Evolutionary conservation across 1,140 invertebrate genomes (phyloP), one percentile per base, ranked within the genome.

Genomic region (Neocloeon triangulifer): DNA sequence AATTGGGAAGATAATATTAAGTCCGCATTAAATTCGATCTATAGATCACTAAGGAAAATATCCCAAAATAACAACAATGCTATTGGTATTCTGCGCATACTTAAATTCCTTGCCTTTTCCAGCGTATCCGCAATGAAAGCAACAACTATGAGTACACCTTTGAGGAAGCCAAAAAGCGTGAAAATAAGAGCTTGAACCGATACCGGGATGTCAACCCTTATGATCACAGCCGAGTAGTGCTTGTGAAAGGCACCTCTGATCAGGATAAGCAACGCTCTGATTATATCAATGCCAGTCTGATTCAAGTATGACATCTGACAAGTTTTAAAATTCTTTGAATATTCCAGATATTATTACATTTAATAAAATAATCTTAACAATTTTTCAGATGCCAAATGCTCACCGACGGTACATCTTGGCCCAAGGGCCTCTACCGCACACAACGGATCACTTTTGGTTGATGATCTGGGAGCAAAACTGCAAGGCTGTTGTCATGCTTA

Each of bases 381-480:
- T 36, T 43, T 48, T 55, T 10, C 39, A 78, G 68, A 62, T 91
- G 42, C 69, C 76, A 34, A 59, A 67, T 39, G 86, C 85, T 27
- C 61, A 73, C 41, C 66, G 88, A 43, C 67, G 74, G 48, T 96
- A 96, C 48, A 95, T 96, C 43, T 56, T 95, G 28, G 85, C 80
- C 15, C 75, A 95, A 64, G 89, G 91, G 33, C 89, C 92, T 5
- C 56, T 96, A 31, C 61, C 67, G 36, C 62, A 69, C 39, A 96
- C 89, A 15, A 66, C 76, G 30, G 69, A 70, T 28, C 89, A 97
- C 51, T 96, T 96, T 52, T 97, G 92, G 92, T 52, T 89, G 15
- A 95, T 96, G 88, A 68, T 94, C 6, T 96, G 89, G 91, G 85
- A 96, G 58, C 86, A 94, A 53, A 72, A 79, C 32, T 72, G 70